Base-by-base conservation (phyloP, 53 echinoderm and acorn worm genomes). In the Temnopleurus reevesii region DNA sequence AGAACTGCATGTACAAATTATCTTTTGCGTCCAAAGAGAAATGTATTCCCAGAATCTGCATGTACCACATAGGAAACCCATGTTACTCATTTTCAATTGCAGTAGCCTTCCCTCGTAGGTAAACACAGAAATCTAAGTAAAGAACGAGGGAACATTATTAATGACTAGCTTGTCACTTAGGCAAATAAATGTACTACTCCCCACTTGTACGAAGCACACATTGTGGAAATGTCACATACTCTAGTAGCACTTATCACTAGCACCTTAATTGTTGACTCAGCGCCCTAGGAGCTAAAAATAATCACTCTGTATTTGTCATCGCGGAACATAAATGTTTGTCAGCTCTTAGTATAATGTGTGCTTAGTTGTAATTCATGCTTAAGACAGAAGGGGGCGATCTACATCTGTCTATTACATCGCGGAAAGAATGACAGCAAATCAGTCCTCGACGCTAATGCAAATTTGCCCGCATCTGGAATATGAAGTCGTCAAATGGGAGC, bases 391-490 rank as follows among this genome's bases (percentile, higher is more conserved):
- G 23, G n/a, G 36, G 8, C 41, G 71, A 71, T 71, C 71, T 21
- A 71, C 71, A 71, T 71, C 71, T 38, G 71, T 71, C 71, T 71
- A 19, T 71, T 71, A 36, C 71, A 71, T n/a, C 9, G 71, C 36
- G 17, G n/a, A n/a, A 71, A 71, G 71, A 41, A 41, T 71, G 71
- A 71, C 71, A 71, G 71, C 71, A 43, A 63, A 71, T 71, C 71
- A 71, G 36, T 71, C 71, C n/a, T 71, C 1, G n/a, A 71, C n/a
- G 71, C 71, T 41, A n/a, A 71, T 71, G 71, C 43, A 71, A 41
- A 71, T 71, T 71, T 71, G 71, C 71, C 19, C n/a, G 41, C 71
- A 71, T 71, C 71, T 71, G 71, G 71, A 71, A 71, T 71, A 71
- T 71, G n/a, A 71, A 71, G 71, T 71, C 38, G n/a, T 71, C 71